Evolutionary conservation across 2,113 vertebrate genomes (phyloP), one percentile per base, ranked within the genome.

Genomic region (Epinephelus lanceolatus): DNA sequence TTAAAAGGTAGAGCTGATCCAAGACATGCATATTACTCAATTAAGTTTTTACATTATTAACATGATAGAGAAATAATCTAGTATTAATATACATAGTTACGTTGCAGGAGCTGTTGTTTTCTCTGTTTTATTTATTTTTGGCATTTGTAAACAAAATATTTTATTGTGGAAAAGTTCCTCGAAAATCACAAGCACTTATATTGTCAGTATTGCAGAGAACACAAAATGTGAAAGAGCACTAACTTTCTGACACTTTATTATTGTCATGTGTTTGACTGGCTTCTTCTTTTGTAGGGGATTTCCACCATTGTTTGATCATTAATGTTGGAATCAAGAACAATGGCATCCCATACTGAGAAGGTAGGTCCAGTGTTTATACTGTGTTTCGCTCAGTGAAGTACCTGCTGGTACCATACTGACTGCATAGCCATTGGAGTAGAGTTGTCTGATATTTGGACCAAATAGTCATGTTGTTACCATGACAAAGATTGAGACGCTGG

Each of bases 281-380:
- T 67, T 87, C 10, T 69, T 76, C 21, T 76, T 85, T 71, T 65
- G 4, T 80, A 89, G 86, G 82, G 37, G 68, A 55, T 67, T 80
- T 57, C 81, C 27, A 65, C 23, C 62, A 82, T 73, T 85, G 73
- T 78, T 13, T 78, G 67, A 60, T 76, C 27, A 30, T 80, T 73
- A 53, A 18, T 89, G 55, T 86, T 90, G 87, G 86, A 90, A 83
- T 72, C 67, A 78, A 82, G 78, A 87, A 83, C 75, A 78, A 93
- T 90, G 91, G n/a, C 65, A 60, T 78, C 78, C 56, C 23, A 70
- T 71, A 84, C 62, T 89, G 80, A 88, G 33, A 89, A 94, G 93
- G 94, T 95, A 86, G n/a, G 88, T 60, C 23, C 15, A 52, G 21
- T 12, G 14, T 55, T 37, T 21, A 14, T 52, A 25, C n/a, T 51